A percentile compares a stretch with the other conserved stretches of the same genome.
Conservation (phyloP, 2,888 invertebrate species). For the Helobdella robusta region DNA sequence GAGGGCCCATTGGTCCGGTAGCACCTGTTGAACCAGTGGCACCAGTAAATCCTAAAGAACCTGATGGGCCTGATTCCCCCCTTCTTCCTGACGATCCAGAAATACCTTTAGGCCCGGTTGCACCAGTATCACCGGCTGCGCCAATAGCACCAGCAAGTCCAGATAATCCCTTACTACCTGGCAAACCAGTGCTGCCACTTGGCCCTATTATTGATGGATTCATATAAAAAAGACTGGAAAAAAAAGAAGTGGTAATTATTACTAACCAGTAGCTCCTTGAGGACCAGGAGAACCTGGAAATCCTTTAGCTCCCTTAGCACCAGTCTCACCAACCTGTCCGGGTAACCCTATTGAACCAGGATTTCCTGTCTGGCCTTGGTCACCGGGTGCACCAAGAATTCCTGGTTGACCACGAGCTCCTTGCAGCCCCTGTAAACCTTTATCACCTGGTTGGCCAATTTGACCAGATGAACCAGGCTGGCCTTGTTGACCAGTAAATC, state of each 20-base stretch:
- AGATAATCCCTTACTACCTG: constrained; percentile 22
- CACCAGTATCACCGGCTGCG: constrained; percentile 22
- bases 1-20: constrained; percentile 14
- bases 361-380: constrained; percentile 14
- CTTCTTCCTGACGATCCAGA: constrained; percentile 28
- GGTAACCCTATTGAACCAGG: neutral
- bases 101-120: constrained; percentile 17
- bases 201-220: constrained; percentile 18
- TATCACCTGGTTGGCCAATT: constrained; percentile 18
- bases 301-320: constrained; percentile 6
- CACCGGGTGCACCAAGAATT: constrained; percentile 26
- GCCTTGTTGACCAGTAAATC: constrained; percentile 22
- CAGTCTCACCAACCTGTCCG: constrained; percentile 6
- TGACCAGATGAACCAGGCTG: constrained; percentile 23
- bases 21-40: constrained; percentile 9
- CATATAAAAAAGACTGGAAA: too few species aligned
- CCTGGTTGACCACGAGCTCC: constrained; percentile 30
- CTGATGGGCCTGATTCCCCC: constrained; percentile 35
- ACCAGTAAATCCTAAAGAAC: constrained; percentile 17
- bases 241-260: constrained; percentile 16
- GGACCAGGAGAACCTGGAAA: neutral
- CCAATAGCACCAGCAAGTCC: constrained; percentile 26
- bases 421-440: constrained; percentile 12
- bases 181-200: constrained; percentile 11
- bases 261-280: constrained; percentile 18